Conservation (phyloP, 2,797 vertebrate genomes). For the Pantherophis alleghaniensis region DNA sequence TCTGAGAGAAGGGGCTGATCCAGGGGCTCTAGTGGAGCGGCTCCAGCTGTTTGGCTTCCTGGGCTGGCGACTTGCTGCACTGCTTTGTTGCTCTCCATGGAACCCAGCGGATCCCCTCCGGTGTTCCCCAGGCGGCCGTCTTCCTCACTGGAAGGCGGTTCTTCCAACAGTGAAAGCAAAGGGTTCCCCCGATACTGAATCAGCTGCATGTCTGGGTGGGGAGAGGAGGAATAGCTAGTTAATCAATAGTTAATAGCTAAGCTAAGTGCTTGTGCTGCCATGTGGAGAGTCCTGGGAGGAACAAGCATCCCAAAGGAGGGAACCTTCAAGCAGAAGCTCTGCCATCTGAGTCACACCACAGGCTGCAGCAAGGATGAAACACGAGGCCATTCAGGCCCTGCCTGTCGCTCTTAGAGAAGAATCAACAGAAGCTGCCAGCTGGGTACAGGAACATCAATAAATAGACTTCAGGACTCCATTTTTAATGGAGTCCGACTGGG, state of each 20-base stretch:
- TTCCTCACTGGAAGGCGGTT: slow-evolving; percentile 41
- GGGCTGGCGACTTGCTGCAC: slow-evolving; percentile 10
- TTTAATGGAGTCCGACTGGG: too few relatives aligned
- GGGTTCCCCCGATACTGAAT: slow-evolving; percentile 63
- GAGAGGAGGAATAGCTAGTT: background rate
- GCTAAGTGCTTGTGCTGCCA: background rate
- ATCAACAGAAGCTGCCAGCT: background rate
- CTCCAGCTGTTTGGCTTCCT: slow-evolving; percentile 4
- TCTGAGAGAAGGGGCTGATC: slow-evolving; percentile 51
- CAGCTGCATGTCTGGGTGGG: slow-evolving; percentile 64
- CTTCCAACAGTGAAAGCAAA: slow-evolving; percentile 61
- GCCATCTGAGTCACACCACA: background rate
- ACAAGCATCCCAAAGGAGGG: background rate
- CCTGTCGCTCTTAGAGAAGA: background rate
- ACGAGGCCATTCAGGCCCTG: background rate
- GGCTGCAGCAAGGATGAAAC: background rate
- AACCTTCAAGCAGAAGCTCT: background rate
- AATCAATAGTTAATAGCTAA: background rate
- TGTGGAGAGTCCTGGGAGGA: background rate
- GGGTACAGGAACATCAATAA: background rate
- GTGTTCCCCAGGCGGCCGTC: slow-evolving; percentile 21
- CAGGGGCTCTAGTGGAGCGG: background rate
- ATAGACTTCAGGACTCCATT: background rate
- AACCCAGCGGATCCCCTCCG: slow-evolving; percentile 37
- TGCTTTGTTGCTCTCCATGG: slow-evolving; percentile 35